Evolutionary conservation across 2,888 invertebrate species (phyloP).

Genomic region (Galerucella calmariensis): DNA sequence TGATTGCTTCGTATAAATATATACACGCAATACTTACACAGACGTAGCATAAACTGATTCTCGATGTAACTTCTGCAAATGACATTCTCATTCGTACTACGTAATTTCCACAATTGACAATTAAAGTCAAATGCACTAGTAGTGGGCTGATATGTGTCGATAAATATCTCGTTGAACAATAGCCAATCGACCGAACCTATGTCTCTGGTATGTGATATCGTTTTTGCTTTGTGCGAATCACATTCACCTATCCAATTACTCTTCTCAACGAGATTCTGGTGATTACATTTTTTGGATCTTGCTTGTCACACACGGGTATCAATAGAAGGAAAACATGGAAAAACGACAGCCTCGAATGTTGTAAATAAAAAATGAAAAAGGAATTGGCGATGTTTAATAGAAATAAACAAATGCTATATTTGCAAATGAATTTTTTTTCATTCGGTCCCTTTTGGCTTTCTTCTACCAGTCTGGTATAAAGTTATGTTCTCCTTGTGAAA

Average conservation of each 20-base stretch:
- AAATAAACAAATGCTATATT: too few species aligned
- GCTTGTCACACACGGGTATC: not conserved
- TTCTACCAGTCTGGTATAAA: too few species aligned
- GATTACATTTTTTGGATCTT: not conserved
- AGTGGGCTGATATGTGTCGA: conserved; percentile 19
- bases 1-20: not conserved
- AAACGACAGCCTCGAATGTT: not conserved
- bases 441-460: too few species aligned
- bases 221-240: conserved; percentile 20
- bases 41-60: not conserved
- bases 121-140: conserved; percentile 29
- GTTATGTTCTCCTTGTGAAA: too few species aligned
- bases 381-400: too few species aligned
- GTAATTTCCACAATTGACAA: conserved; percentile 32
- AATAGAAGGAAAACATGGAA: not conserved
- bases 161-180: conserved; percentile 22
- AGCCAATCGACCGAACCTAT: conserved; percentile 10
- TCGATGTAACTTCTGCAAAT: not conserved
- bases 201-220: conserved; percentile 5
- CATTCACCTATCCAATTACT: conserved; percentile 10
- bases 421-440: too few species aligned
- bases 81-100: conserved; percentile 14
- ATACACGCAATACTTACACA: not conserved
- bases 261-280: not conserved
- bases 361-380: not conserved